Evolutionary conservation across 2,888 invertebrate genomes (phyloP).

Genomic region (Conistra vaccinii): DNA sequence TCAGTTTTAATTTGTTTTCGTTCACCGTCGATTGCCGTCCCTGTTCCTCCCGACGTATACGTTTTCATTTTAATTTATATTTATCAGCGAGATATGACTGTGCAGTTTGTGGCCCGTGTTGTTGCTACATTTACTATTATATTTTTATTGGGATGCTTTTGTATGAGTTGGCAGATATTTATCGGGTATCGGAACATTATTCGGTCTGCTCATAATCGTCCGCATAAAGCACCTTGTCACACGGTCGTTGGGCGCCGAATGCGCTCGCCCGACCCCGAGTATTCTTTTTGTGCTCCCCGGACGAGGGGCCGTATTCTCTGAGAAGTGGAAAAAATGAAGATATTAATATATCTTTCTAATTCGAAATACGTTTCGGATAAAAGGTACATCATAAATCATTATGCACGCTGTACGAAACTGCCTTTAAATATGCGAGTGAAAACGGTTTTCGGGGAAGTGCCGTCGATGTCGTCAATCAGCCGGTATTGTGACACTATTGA

Average conservation of each 20-base stretch:
- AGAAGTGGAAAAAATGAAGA: constrained; percentile 90
- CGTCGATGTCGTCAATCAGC: constrained; percentile 79
- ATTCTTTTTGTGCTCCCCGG: constrained; percentile 87
- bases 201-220: constrained; percentile 90
- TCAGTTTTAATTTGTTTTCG: constrained; percentile 82
- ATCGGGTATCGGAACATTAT: constrained; percentile 90
- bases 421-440: constrained; percentile 85
- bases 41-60: constrained; percentile 74
- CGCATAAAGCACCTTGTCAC: constrained; percentile 91
- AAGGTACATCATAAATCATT: constrained; percentile 89
- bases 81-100: constrained; percentile 88
- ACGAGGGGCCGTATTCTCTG: constrained; percentile 87
- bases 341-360: constrained; percentile 91
- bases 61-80: constrained; percentile 86
- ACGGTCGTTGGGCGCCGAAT: constrained; percentile 90
- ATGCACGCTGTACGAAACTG: constrained; percentile 82
- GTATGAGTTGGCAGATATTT: constrained; percentile 91
- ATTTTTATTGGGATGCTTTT: constrained; percentile 90
- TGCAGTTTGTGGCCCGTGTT: constrained; percentile 88
- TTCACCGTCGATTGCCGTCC: constrained; percentile 71
- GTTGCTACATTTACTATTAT: constrained; percentile 90
- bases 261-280: constrained; percentile 84
- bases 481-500: constrained; percentile 77
- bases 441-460: constrained; percentile 85
- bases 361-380: constrained; percentile 90